Evolutionary conservation across 2,888 invertebrate genomes (phyloP).

Genomic region (Raillietiella orientalis): DNA sequence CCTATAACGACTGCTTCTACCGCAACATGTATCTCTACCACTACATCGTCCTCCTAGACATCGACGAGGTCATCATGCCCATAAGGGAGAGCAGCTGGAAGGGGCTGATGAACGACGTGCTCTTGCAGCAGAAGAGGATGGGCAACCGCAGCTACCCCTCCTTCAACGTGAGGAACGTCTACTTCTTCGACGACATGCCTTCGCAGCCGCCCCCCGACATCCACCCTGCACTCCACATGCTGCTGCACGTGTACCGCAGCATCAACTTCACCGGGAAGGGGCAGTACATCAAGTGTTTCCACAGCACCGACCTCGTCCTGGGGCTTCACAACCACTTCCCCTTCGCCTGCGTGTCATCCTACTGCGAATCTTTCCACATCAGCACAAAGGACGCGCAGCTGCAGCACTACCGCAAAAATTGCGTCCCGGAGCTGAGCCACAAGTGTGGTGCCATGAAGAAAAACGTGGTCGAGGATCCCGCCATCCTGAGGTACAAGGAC

Average conservation of each 20-base stretch:
- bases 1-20: slow-evolving; percentile 85
- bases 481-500: slow-evolving; percentile 59
- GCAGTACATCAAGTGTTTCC: slow-evolving; percentile 76
- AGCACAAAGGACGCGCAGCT: slow-evolving; percentile 51
- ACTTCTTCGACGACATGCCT: slow-evolving; percentile 28
- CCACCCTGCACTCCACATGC: slow-evolving; percentile 67
- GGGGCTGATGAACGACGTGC: slow-evolving; percentile 29
- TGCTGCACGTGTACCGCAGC: slow-evolving; percentile 57
- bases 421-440: too few relatives aligned
- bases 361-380: slow-evolving; percentile 51
- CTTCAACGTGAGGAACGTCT: slow-evolving; percentile 66
- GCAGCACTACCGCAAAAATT: slow-evolving; percentile 77
- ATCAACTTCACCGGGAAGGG: slow-evolving; percentile 73
- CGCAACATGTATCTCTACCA: slow-evolving; percentile 64
- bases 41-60: slow-evolving; percentile 63
- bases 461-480: slow-evolving; percentile 47
- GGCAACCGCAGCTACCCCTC: slow-evolving; percentile 32
- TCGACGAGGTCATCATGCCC: slow-evolving; percentile 84
- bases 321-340: slow-evolving; percentile 79
- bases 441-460: slow-evolving; percentile 53
- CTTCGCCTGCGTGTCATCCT: slow-evolving; percentile 39
- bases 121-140: slow-evolving; percentile 19
- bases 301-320: slow-evolving; percentile 57
- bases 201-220: slow-evolving; percentile 19
- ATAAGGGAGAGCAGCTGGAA: slow-evolving; percentile 34